Conservation (phyloP, 2,113 vertebrate genomes). For the Prochilodus magdalenae region DNA sequence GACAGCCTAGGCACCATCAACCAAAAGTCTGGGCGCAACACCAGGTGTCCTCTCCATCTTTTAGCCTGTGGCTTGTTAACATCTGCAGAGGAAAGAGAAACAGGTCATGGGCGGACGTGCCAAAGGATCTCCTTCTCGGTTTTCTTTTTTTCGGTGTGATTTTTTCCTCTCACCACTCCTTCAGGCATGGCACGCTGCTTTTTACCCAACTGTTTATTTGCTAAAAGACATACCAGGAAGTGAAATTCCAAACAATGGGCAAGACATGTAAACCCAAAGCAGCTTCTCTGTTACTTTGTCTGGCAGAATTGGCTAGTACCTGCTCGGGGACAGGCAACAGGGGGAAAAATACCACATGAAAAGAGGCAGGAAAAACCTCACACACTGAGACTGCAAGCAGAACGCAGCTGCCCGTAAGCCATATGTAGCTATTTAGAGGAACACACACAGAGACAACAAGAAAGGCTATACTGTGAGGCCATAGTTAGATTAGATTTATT, state of each 20-base stretch:
- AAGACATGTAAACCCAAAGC: conserved; percentile 65
- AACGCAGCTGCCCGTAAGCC: neutral
- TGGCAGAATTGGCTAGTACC: conserved; percentile 52
- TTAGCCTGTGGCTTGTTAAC: conserved; percentile 48
- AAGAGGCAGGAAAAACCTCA: conserved; percentile 25
- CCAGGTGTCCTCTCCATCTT: conserved; percentile 37
- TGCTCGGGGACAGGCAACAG: conserved; percentile 20
- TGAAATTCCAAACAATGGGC: conserved; percentile 71
- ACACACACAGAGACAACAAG: neutral
- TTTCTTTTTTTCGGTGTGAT: conserved; percentile 39
- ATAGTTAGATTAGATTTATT: neutral
- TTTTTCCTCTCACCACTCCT: conserved; percentile 58
- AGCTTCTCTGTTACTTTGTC: conserved; percentile 39
- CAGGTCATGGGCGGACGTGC: conserved; percentile 42
- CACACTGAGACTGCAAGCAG: neutral
- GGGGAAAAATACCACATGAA: conserved; percentile 52
- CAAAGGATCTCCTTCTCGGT: conserved; percentile 34
- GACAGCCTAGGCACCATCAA: conserved; percentile 3
- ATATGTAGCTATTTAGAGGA: neutral
- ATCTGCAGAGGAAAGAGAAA: conserved; percentile 54
- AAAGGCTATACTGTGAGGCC: neutral
- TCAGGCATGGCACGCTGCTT: conserved; percentile 53
- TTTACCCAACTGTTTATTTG: conserved; percentile 73
- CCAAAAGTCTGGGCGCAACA: conserved; percentile 14
- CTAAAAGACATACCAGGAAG: conserved; percentile 73